phyloP scores from a whole-genome alignment of 2,888 invertebrate species.

The Troides helena region DNA sequence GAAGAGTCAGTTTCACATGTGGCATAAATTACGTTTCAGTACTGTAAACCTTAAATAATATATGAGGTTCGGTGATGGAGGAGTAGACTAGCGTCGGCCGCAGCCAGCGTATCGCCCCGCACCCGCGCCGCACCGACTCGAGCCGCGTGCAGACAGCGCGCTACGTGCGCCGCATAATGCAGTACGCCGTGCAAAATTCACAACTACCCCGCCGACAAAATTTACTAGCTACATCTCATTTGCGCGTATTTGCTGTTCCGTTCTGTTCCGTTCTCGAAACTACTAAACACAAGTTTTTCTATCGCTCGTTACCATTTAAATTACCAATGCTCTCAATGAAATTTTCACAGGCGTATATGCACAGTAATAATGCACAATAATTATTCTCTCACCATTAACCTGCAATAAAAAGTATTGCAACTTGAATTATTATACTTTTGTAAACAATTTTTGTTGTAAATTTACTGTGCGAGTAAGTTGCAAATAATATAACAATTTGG shows the following conservation, averaged over 20 bases:
- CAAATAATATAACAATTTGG: too few species aligned
- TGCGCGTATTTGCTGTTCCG: constrained; percentile 63
- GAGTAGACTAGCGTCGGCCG: constrained; percentile 48
- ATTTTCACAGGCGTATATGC: not conserved
- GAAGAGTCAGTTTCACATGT: constrained; percentile 57
- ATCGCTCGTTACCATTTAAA: not conserved
- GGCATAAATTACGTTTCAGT: constrained; percentile 55
- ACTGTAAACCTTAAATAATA: constrained; percentile 68
- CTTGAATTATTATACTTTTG: too few species aligned
- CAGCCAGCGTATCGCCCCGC: constrained; percentile 58
- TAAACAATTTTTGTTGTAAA: too few species aligned
- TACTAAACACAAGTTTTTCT: constrained; percentile 36
- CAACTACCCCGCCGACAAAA: constrained; percentile 73
- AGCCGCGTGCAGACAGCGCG: constrained; percentile 62
- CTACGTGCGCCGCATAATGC: constrained; percentile 78
- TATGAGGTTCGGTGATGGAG: constrained; percentile 64
- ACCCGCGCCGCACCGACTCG: constrained; percentile 40
- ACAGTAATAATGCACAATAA: not conserved
- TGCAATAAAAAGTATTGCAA: not conserved
- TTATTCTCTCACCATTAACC: not conserved
- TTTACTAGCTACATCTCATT: constrained; percentile 75
- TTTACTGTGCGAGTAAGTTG: too few species aligned
- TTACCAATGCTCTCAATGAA: not conserved
- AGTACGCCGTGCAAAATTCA: constrained; percentile 74
- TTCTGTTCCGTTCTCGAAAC: constrained; percentile 50